Evolutionary conservation across 2,797 vertebrate genomes (phyloP).

Genomic region (Sciaenops ocellatus): DNA sequence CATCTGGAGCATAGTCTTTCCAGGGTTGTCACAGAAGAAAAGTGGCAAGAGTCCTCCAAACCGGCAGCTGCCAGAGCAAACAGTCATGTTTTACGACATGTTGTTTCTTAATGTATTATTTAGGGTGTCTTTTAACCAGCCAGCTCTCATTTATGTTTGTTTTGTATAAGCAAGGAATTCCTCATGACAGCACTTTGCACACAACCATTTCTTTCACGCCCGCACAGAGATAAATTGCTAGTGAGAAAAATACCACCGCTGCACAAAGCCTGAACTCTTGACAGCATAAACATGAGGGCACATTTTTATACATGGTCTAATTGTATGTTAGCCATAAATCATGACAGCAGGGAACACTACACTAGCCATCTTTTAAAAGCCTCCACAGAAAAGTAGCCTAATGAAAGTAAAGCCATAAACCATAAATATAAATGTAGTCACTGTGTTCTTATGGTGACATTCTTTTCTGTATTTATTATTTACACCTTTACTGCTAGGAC

Average conservation of each 20-base stretch:
- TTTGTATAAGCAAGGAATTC: slow-evolving; percentile 73
- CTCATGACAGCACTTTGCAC: slow-evolving; percentile 69
- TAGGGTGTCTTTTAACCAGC: slow-evolving; percentile 57
- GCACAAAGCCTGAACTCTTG: slow-evolving; percentile 68
- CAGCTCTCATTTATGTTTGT: slow-evolving; percentile 66
- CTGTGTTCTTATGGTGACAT: slow-evolving; percentile 33
- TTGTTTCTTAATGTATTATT: slow-evolving; percentile 72
- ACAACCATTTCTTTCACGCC: slow-evolving; percentile 65
- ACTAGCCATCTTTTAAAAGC: slow-evolving; percentile 56
- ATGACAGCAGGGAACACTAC: slow-evolving; percentile 32
- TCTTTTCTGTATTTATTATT: slow-evolving; percentile 42
- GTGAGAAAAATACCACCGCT: slow-evolving; percentile 52
- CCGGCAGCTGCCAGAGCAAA: slow-evolving; percentile 50
- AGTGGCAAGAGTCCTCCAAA: slow-evolving; percentile 37
- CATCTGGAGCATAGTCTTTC: slow-evolving; percentile 34
- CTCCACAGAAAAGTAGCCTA: slow-evolving; percentile 30
- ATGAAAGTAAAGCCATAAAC: slow-evolving; percentile 53
- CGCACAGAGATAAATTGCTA: slow-evolving; percentile 66
- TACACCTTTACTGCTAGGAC: slow-evolving; percentile 7
- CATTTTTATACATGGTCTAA: slow-evolving; percentile 69
- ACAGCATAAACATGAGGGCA: slow-evolving; percentile 67
- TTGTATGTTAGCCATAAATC: slow-evolving; percentile 68
- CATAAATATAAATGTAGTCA: slow-evolving; percentile 52
- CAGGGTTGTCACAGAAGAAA: slow-evolving; percentile 43
- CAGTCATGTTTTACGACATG: slow-evolving; percentile 65